Base-by-base conservation (phyloP, 2,888 invertebrate species). In the Tetragonisca angustula region DNA sequence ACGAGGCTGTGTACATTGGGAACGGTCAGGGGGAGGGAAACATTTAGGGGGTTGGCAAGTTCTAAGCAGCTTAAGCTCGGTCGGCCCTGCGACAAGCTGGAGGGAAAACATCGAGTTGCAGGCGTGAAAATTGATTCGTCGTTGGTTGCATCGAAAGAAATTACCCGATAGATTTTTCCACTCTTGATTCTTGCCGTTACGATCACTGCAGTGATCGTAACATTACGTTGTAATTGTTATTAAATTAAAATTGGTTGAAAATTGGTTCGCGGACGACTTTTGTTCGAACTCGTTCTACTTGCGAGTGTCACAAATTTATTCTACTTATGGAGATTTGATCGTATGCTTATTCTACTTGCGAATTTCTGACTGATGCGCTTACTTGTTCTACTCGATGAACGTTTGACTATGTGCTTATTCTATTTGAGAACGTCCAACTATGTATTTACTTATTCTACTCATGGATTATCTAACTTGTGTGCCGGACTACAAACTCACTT, bases 41-140 rank as follows among this genome's bases (percentile, higher is more conserved):
- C 73, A 64, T 76, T 70, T n/a, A 32, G 21, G 32, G 71, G 75
- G 73, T 59, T 67, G 73, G 69, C 52, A 84, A 83, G 79, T 88
- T 86, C 78, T 88, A 86, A 88, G 83, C 84, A 72, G 84, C 83
- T 89, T 89, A 89, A 61, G 69, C 79, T 69, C 19, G 71, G 71
- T 68, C 61, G 71, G 71, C 43, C 74, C 81, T 76, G 67, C 70
- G 74, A 61, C 73, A 65, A 73, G 64, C 69, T 24, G 11, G 52
- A 78, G 61, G 43, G 70, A 78, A 84, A 84, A 84, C 78, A 69
- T 62, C 84, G 52, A 71, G 62, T 43, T 69, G 49, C 70, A 70
- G 50, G 68, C 56, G 74, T 19, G 69, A 77, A 27, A 78, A 72
- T 68, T 78, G 52, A 62, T 52, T 69, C 36, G 27, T 6, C 19